Percentiles rank a stretch among this genome's conserved stretches.
phyloP scores from a whole-genome alignment of 2,888 invertebrate genomes.

The Argyra leucocephala region DNA sequence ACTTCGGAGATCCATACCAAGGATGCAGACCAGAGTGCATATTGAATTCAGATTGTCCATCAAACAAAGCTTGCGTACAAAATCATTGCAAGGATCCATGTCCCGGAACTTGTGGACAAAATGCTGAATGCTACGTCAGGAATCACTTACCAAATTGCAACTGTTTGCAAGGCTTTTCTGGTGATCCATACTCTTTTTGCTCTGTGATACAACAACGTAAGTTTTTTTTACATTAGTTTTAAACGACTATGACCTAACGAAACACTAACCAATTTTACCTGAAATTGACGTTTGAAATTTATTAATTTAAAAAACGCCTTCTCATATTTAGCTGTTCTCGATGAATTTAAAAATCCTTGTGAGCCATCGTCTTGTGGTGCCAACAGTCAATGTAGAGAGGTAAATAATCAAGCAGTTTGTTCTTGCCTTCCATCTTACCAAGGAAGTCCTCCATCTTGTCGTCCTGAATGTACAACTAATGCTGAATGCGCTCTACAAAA shows the following conservation, averaged over 20 bases:
- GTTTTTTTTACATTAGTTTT: too few relatives aligned
- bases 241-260: too few relatives aligned
- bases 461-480: slow-evolving; percentile 63
- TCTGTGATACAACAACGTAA: slow-evolving; percentile 45
- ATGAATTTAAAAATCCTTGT: slow-evolving; percentile 53
- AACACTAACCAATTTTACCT: too few relatives aligned
- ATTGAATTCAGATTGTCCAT: slow-evolving; percentile 61
- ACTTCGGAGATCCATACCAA: slow-evolving; percentile 68
- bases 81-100: slow-evolving; percentile 70
- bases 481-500: slow-evolving; percentile 60
- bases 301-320: background rate
- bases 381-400: slow-evolving; percentile 53
- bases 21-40: slow-evolving; percentile 66
- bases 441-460: slow-evolving; percentile 58
- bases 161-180: slow-evolving; percentile 60
- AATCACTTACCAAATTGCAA: slow-evolving; percentile 61
- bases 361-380: slow-evolving; percentile 58
- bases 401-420: slow-evolving; percentile 57
- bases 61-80: slow-evolving; percentile 57
- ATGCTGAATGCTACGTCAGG: slow-evolving; percentile 63
- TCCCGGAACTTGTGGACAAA: slow-evolving; percentile 63
- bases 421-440: slow-evolving; percentile 56
- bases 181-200: slow-evolving; percentile 65
- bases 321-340: slow-evolving; percentile 39
- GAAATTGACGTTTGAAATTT: too few relatives aligned